phyloP scores from a whole-genome alignment of 2,113 vertebrate species.

The Tenrec ecaudatus region DNA sequence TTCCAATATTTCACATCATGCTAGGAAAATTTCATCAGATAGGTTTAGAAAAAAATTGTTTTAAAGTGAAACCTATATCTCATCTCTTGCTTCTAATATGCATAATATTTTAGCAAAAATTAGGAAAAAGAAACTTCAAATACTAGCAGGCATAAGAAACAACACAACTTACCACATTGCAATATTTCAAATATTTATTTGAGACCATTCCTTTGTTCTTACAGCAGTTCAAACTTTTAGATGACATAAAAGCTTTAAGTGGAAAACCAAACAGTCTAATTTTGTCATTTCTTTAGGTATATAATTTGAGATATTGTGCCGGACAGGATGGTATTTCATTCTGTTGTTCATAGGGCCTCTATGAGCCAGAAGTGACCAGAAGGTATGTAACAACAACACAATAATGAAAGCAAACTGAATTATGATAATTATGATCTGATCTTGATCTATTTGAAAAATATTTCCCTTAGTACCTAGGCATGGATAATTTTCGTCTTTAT shows the following conservation, averaged over 20 bases:
- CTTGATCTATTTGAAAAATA: background rate
- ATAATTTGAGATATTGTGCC: background rate
- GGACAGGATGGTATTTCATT: no score
- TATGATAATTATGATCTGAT: background rate
- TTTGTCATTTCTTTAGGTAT: background rate
- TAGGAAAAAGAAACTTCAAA: background rate
- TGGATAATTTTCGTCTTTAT: background rate
- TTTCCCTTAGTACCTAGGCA: background rate
- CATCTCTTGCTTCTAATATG: constrained; percentile 14
- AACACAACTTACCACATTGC: background rate
- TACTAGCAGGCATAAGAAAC: background rate
- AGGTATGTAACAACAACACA: no score
- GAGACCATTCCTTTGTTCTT: background rate
- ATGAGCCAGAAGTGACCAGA: no score
- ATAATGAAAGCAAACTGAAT: no score
- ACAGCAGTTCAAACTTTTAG: background rate
- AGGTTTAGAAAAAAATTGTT: constrained; percentile 41
- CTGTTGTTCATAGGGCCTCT: no score
- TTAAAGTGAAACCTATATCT: background rate
- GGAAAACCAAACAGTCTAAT: background rate
- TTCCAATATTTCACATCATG: constrained; percentile 55
- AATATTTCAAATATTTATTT: background rate
- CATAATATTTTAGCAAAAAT: background rate
- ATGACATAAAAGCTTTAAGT: background rate
- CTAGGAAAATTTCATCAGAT: constrained; percentile 63